Evolutionary conservation across 1,140 invertebrate species (phyloP).

Genomic region (Meloidogyne exigua): DNA sequence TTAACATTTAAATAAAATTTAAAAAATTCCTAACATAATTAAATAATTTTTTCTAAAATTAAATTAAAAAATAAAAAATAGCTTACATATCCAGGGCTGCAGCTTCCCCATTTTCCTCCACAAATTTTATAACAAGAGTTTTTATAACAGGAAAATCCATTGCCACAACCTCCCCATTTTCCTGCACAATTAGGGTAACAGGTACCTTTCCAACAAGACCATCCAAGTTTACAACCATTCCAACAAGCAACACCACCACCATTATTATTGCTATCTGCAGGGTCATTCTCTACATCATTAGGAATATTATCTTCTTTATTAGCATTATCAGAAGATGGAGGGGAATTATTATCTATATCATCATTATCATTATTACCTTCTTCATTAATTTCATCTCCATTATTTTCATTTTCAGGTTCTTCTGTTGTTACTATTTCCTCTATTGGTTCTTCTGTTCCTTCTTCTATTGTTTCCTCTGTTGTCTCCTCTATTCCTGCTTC

Average conservation of each 20-base stretch:
- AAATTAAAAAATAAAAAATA: background rate
- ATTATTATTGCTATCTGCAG: background rate
- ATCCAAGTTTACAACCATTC: background rate
- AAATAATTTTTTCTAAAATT: too few species aligned
- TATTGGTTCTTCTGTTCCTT: background rate
- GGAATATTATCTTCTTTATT: too few species aligned
- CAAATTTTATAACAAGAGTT: background rate
- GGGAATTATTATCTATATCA: too few species aligned
- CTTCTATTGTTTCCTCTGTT: background rate
- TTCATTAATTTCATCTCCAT: background rate
- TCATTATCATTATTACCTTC: background rate
- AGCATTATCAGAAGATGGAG: too few species aligned
- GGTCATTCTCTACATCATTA: background rate
- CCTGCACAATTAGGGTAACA: background rate
- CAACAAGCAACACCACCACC: background rate
- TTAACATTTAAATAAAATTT: too few species aligned
- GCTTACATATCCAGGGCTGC: background rate
- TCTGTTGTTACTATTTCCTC: background rate
- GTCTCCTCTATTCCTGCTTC: background rate
- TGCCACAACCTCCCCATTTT: background rate
- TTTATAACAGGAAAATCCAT: background rate
- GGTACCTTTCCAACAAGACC: background rate
- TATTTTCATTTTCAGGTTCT: background rate
- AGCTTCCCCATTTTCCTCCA: background rate
- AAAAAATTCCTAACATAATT: too few species aligned